Evolutionary conservation across 2,113 vertebrate species (phyloP), one percentile per base, ranked within the genome.

Genomic region (Greenwoodochromis staneri): DNA sequence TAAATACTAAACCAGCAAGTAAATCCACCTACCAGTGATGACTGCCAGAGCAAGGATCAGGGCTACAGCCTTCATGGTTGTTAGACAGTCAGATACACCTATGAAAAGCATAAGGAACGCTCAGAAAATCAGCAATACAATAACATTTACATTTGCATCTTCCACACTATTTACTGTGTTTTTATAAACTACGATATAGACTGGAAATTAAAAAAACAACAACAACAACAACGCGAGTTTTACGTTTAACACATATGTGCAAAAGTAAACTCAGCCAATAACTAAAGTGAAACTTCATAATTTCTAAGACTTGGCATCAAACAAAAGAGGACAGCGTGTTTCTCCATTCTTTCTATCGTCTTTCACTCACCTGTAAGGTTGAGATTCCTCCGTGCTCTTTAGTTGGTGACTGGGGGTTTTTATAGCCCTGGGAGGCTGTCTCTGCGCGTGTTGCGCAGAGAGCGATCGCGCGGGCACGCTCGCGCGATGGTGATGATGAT

Each of bases 21-120:
- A 19, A 13, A 3, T 69, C 36, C 3, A 83, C 95, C 85, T 89
- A 97, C 97, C 96, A 63, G 96, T 80, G 86, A 97, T 73, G 90
- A 96, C 91, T 19, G 96, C 95, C 81, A 97, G 87, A 89, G 90
- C 95, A 34, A 97, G 89, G 87, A 97, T 92, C 71, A 97, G 89
- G 87, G 91, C 94, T 55, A 95, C 89, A 87, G 93, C 71, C 95
- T 95, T 95, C 97, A 97, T 97, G 89, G 47, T 94, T 95, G 95
- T 66, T 94, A 29, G 81, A 87, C 19, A 89, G 85, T 94, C 84
- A 95, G 91, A 84, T 87, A 91, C 83, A 94, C 93, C 95, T 97
- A 81, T 6, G 16, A 16, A 80, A 69, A 34, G 76, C 54, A 59
- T 1, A 11, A 71, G 8, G 29, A 69, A 7, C 4, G 36, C 3